Base-by-base conservation (phyloP, 35 echinoderm and acorn worm genomes). In the Antedon bifida region DNA sequence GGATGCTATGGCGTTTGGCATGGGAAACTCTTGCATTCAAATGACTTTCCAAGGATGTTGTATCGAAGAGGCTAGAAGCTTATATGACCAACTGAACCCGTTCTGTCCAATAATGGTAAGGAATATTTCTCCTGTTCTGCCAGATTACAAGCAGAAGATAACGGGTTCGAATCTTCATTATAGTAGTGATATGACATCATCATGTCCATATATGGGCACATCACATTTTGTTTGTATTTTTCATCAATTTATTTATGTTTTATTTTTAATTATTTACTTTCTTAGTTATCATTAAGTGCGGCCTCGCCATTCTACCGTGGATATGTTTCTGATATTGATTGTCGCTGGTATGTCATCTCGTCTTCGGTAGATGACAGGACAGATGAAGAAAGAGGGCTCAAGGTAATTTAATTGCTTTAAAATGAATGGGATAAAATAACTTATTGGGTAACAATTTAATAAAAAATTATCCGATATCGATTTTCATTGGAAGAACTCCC, bases 1-100 rank as follows among this genome's bases (percentile, higher is more conserved):
- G 95, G 95, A 99, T 81, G 84, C 83, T 19, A 99, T 99, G 95
- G 95, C 91, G 0, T 99, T 99, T 30, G 95, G 95, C 14, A 99
- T 99, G 91, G 91, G 90, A 5, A 90, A 89, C 35, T 90, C 81
- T 31, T 99, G 88, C 77, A 45, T 99, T 10, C 95, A 99, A 64
- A 84, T 92, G 30, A 99, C 95, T n/a, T 99, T 99, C 83, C 95
- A 99, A 73, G 95, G 90, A 26, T 99, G 95, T 51, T 82, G 81
- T 82, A 88, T 99, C 31, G 85, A 82, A 23, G 95, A 99, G 77
- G 95, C 91, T n/a, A 85, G 86, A 75, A 78, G 84, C 36, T 78
- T 99, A 16, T 99, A 99, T 55, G 95, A 99, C 42, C 95, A 99
- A 79, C 91, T 99, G 17, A 85, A 86, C 36, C 90, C 95, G 21